Evolutionary conservation across 2,888 invertebrate genomes (phyloP).

Genomic region (Euzophera pinguis): DNA sequence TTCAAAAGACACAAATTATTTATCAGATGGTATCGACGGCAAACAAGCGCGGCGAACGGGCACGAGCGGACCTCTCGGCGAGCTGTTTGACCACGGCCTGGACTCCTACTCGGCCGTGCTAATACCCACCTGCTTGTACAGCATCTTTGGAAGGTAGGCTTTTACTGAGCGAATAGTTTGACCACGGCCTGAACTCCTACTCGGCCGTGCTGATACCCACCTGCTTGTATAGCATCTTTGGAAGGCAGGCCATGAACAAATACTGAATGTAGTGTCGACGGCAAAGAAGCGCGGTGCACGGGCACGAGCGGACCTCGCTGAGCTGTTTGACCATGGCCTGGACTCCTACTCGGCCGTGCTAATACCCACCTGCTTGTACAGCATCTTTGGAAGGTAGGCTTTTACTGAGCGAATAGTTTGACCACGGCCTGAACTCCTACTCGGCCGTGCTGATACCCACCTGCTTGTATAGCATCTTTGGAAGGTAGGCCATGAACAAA

Average conservation of each 20-base stretch:
- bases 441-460: slow-evolving; percentile 96
- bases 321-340: slow-evolving; percentile 98
- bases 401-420: slow-evolving; percentile 79
- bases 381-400: slow-evolving; percentile 88
- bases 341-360: slow-evolving; percentile 98
- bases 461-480: slow-evolving; percentile 96
- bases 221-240: slow-evolving; percentile 96
- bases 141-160: slow-evolving; percentile 88
- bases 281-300: slow-evolving; percentile 98
- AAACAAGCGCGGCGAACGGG: slow-evolving; percentile 98
- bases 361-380: slow-evolving; percentile 96
- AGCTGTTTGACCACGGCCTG: slow-evolving; percentile 98
- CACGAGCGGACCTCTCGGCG: slow-evolving; percentile 96
- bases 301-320: slow-evolving; percentile 96
- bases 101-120: slow-evolving; percentile 98
- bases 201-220: slow-evolving; percentile 96
- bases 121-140: slow-evolving; percentile 96
- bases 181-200: slow-evolving; percentile 99
- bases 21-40: slow-evolving; percentile 96
- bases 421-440: slow-evolving; percentile 99
- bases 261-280: slow-evolving; percentile 99
- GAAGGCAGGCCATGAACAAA: slow-evolving; percentile 69
- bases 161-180: slow-evolving; percentile 79
- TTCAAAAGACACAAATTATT: no score
- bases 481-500: slow-evolving; percentile 69